Evolutionary conservation across 1,140 invertebrate genomes (phyloP), one percentile per base, ranked within the genome.

Genomic region (Hormaphis cornu): DNA sequence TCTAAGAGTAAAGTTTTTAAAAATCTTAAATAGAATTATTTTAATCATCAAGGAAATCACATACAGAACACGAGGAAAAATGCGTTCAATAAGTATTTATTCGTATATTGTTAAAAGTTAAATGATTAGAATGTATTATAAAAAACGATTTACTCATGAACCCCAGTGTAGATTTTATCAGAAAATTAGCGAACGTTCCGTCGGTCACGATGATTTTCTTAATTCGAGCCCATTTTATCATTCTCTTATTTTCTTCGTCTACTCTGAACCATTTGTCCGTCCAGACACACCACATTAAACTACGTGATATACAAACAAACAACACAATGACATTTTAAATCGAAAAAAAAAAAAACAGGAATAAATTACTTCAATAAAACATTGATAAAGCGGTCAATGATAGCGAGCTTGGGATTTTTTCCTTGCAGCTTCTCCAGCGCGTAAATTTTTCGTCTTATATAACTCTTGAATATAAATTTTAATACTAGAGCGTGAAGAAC

Each of bases 391-490:
- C 28, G 26, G 22, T 66, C 61, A 5, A 24, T 14, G 10, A 66
- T 33, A 12, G 42, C 48, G 16, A 24, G 1, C 24, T 66, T 50
- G 3, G 44, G 28, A 16, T n/a, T 50, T 1, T 20, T 48, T 30
- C 61, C 61, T 48, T 66, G 48, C 16, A 66, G 7, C 24, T 22
- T 48, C 22, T 66, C 44, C 18, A 66, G 35, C 22, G 61, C 44
- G 22, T 66, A 66, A 2, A 7, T 37, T 35, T 66, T 66, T 48
- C 44, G 44, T 50, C 61, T 50, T 10, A 66, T 35, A 66, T 66
- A 66, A 35, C 61, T 35, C n/a, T 66, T 50, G 44, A 66, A 66
- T 20, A 66, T 50, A 9, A 66, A 42, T 50, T 50, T 66, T 10
- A 66, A 48, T 6, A 50, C 22, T 28, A 66, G 24, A 35, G 18